Conservation (phyloP, 2,113 vertebrate species). For the Podarcis muralis region DNA sequence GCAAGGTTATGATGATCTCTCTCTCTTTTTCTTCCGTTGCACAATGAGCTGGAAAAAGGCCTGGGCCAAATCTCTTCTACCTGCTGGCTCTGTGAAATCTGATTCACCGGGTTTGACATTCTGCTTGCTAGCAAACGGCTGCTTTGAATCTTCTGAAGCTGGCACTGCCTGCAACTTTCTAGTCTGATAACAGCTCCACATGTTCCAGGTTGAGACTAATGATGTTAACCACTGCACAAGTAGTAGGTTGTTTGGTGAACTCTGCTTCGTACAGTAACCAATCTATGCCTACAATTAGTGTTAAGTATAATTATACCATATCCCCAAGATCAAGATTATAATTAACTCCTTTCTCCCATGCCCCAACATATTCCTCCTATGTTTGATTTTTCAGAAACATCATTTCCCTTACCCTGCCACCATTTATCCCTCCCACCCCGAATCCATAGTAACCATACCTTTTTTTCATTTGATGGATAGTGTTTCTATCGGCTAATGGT, state of each 20-base stretch:
- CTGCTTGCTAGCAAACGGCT: not conserved
- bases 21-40: not conserved
- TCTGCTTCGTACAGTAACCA: conserved; percentile 44
- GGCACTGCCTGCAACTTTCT: conserved; percentile 15
- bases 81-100: not conserved
- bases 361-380: not conserved
- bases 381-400: conserved; percentile 23
- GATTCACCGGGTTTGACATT: conserved; percentile 10
- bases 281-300: conserved; percentile 44
- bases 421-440: not conserved
- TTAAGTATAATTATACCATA: conserved; percentile 38
- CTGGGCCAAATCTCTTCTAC: not conserved
- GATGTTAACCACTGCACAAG: conserved; percentile 40
- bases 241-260: not conserved
- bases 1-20: not conserved
- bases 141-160: conserved; percentile 2
- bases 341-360: not conserved
- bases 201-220: conserved; percentile 49
- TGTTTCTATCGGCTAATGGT: conserved; percentile 40
- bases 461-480: conserved; percentile 29
- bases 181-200: conserved; percentile 27
- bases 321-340: conserved; percentile 53
- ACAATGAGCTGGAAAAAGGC: not conserved
- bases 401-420: not conserved
- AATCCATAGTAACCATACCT: conserved; percentile 17